Evolutionary conservation across 2,113 vertebrate genomes (phyloP).

Genomic region (Puffinus mauretanicus): DNA sequence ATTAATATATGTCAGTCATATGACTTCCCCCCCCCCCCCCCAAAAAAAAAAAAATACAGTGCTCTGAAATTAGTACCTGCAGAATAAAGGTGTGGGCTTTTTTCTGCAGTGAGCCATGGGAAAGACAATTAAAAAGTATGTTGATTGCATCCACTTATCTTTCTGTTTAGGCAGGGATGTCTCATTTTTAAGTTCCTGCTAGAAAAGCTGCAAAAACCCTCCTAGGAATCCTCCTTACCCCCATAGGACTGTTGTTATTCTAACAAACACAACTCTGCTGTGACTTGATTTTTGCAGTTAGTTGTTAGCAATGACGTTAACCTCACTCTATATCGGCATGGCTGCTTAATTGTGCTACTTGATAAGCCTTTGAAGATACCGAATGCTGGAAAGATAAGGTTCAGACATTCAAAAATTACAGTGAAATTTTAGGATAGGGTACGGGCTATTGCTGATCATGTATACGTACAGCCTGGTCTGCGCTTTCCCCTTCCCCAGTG

Average conservation of each 20-base stretch:
- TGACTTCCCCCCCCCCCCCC: neutral
- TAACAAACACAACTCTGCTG: neutral
- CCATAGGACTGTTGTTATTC: neutral
- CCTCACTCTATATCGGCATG: neutral
- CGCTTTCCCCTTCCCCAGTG: neutral
- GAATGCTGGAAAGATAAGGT: neutral
- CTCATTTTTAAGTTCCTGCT: neutral
- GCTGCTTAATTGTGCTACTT: neutral
- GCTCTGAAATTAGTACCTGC: conserved; percentile 22
- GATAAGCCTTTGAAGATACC: neutral
- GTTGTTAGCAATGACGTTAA: neutral
- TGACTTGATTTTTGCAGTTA: neutral
- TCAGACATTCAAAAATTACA: neutral
- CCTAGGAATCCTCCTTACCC: neutral
- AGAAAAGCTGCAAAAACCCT: neutral
- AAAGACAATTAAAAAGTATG: neutral
- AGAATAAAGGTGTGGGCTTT: conserved; percentile 8
- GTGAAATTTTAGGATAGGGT: neutral
- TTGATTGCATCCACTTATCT: neutral
- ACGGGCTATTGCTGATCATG: neutral
- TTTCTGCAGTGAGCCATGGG: neutral
- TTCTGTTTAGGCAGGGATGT: neutral
- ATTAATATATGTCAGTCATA: conserved; percentile 41
- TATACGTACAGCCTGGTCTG: too few relatives aligned
- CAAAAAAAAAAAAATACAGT: neutral